phyloP scores from a whole-genome alignment of 2,797 vertebrate genomes.

The Diceros bicornis region DNA sequence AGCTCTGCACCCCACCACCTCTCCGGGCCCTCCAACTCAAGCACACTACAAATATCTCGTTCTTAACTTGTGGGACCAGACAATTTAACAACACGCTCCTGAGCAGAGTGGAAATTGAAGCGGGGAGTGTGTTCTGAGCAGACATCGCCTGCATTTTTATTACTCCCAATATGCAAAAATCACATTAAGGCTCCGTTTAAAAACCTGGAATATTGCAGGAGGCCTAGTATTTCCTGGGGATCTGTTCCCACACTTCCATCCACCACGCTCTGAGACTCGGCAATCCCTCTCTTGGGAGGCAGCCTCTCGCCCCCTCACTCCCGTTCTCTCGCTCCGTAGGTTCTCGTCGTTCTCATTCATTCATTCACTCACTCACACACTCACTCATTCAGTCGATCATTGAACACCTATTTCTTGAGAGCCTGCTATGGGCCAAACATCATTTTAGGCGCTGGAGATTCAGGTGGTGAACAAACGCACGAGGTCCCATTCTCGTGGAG shows the following conservation, averaged over 20 bases:
- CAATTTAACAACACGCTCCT: background rate
- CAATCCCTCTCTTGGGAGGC: background rate
- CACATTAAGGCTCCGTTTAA: slow-evolving; percentile 53
- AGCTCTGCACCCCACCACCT: background rate
- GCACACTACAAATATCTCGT: accelerated
- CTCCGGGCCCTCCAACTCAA: background rate
- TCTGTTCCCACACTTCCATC: slow-evolving; percentile 14
- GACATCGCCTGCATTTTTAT: slow-evolving; percentile 66
- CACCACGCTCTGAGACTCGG: background rate
- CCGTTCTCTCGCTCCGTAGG: accelerated
- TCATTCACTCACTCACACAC: background rate
- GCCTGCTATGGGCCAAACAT: background rate
- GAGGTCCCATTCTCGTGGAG: no score
- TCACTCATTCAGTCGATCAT: accelerated
- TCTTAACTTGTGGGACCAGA: background rate
- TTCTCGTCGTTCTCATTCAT: background rate
- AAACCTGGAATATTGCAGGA: slow-evolving; percentile 6
- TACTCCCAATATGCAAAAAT: slow-evolving; percentile 68
- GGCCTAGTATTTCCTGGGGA: slow-evolving; percentile 64
- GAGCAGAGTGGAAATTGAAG: slow-evolving; percentile 66
- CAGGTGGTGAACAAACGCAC: background rate
- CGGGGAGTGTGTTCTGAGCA: slow-evolving; percentile 4
- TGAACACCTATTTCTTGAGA: background rate
- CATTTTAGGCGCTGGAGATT: background rate
- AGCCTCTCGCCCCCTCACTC: background rate